phyloP scores from a whole-genome alignment of 2,888 invertebrate species.

The Ichneumoninae sp. region DNA sequence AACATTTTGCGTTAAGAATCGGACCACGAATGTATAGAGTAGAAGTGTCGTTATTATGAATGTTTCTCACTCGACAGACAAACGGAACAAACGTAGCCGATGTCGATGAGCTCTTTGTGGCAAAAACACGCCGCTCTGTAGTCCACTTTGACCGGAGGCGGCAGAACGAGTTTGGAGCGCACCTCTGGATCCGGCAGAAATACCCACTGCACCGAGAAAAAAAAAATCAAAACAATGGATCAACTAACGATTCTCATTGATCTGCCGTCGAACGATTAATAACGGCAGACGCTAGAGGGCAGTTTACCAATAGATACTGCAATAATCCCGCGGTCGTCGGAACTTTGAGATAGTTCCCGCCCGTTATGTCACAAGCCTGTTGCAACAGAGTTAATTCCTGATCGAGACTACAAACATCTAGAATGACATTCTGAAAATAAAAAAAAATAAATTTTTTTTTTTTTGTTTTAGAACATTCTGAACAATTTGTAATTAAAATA shows the following conservation, averaged over 20 bases:
- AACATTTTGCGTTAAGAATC: constrained; percentile 51
- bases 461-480: no score
- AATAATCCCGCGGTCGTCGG: constrained; percentile 93
- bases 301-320: constrained; percentile 91
- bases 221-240: constrained; percentile 13
- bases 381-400: constrained; percentile 95
- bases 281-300: not conserved
- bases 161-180: constrained; percentile 92
- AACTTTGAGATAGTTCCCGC: constrained; percentile 95
- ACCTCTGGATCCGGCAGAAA: constrained; percentile 94
- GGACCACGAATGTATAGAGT: constrained; percentile 34
- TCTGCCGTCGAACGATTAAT: not conserved
- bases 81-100: constrained; percentile 98
- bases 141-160: constrained; percentile 96
- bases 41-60: not conserved
- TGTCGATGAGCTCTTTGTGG: constrained; percentile 96
- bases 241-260: not conserved
- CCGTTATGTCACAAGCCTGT: constrained; percentile 98
- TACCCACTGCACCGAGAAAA: constrained; percentile 89
- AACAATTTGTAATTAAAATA: no score
- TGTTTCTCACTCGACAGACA: constrained; percentile 93
- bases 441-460: not conserved
- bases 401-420: constrained; percentile 97
- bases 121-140: constrained; percentile 99
- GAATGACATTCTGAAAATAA: constrained; percentile 90